A percentile compares a stretch with the other conserved stretches of the same genome.
Conservation (phyloP, 2,888 invertebrate genomes). For the Rugalucina vietnamica region DNA sequence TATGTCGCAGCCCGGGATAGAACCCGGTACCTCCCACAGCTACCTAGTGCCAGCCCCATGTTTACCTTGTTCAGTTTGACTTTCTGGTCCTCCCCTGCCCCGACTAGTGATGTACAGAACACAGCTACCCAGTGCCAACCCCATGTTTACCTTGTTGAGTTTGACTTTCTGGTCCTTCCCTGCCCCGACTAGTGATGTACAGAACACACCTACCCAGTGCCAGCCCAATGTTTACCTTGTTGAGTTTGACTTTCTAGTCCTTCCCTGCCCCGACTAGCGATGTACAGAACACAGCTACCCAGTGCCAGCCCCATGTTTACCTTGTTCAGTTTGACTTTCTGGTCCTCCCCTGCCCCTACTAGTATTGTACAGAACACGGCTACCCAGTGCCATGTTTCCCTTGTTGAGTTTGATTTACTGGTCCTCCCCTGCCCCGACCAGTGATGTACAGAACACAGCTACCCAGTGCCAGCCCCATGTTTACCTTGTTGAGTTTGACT, state of each 20-base stretch:
- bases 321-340: slow-evolving; percentile 95
- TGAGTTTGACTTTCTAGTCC: slow-evolving; percentile 95
- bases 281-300: slow-evolving; percentile 99
- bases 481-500: no score
- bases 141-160: slow-evolving; percentile 92
- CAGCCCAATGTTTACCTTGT: no score
- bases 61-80: no score
- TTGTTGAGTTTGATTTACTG: slow-evolving; percentile 96
- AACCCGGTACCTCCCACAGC: no score
- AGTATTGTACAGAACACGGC: slow-evolving; percentile 99
- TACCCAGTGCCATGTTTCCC: no score
- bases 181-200: slow-evolving; percentile 94
- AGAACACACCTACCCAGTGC: slow-evolving; percentile 99
- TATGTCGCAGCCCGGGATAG: no score
- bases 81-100: no score
- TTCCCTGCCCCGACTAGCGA: slow-evolving; percentile 93
- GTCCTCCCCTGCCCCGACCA: slow-evolving; percentile 93
- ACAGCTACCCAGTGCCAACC: no score
- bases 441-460: slow-evolving; percentile 98
- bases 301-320: slow-evolving; percentile 94
- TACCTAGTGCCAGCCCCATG: no score
- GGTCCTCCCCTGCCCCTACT: slow-evolving; percentile 93
- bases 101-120: no score
- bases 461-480: no score
- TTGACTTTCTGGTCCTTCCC: slow-evolving; percentile 95